phyloP scores from a whole-genome alignment of 2,797 vertebrate genomes.

The Melanotaenia trifasciata region DNA sequence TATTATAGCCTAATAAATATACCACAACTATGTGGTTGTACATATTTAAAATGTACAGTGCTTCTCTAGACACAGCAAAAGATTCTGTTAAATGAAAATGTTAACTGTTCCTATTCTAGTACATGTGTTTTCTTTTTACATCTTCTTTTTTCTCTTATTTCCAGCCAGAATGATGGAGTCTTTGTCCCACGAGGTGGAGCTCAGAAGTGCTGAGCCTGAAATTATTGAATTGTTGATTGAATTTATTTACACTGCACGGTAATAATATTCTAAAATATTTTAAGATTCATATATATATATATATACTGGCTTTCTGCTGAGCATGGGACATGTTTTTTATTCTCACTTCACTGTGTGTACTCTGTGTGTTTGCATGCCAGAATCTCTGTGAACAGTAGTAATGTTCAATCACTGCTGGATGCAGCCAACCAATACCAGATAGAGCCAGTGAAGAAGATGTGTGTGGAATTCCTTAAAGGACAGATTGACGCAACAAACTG shows the following conservation, averaged over 20 bases:
- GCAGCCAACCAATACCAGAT: constrained; percentile 99
- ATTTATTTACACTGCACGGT: constrained; percentile 98
- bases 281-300: neutral
- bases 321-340: neutral
- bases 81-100: neutral
- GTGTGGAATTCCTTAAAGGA: constrained; percentile 96
- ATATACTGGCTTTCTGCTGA: neutral
- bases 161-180: constrained; percentile 98
- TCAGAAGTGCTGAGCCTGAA: constrained; percentile 95
- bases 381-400: constrained; percentile 98
- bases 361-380: constrained; percentile 70
- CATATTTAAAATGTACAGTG: neutral
- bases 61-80: neutral
- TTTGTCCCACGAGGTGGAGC: constrained; percentile 95
- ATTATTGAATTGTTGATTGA: constrained; percentile 96
- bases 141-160: constrained; percentile 9
- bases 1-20: neutral
- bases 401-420: constrained; percentile 95
- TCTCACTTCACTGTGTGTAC: neutral
- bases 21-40: neutral
- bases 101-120: neutral
- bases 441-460: constrained; percentile 99
- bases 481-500: constrained; percentile 98
- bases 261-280: constrained; percentile 21
- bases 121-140: neutral